Percentiles rank a stretch among this genome's conserved stretches.
These are phyloP conservation scores for Anableps anableps DNA, from an alignment of 2,797 vertebrate genomes.

Conservation along the genomic window DNA sequence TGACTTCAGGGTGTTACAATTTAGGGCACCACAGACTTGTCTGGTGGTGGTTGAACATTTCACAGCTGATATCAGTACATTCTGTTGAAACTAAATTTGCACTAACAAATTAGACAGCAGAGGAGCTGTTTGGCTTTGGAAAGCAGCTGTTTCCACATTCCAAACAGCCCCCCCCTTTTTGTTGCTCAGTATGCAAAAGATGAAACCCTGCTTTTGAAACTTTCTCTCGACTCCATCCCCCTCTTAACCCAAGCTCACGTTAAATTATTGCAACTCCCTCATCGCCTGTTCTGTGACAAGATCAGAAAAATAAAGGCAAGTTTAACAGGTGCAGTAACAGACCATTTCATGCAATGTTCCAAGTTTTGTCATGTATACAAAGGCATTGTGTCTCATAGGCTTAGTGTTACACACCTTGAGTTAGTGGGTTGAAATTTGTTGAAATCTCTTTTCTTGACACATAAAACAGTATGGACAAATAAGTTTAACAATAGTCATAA, in stretches of 20 bases:
- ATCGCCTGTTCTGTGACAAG: slow-evolving; percentile 58
- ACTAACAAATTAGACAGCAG: slow-evolving; percentile 68
- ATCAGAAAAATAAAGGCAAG: slow-evolving; percentile 77
- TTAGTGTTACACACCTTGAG: slow-evolving; percentile 62
- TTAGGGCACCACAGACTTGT: slow-evolving; percentile 47
- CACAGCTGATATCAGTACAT: slow-evolving; percentile 67
- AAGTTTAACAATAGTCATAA: slow-evolving; percentile 34
- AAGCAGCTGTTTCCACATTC: slow-evolving; percentile 37
- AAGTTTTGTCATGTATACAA: slow-evolving; percentile 75
- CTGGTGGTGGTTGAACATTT: slow-evolving; percentile 51
- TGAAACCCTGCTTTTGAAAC: slow-evolving; percentile 45
- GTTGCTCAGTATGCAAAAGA: slow-evolving; percentile 57
- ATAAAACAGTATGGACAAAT: slow-evolving; percentile 50
- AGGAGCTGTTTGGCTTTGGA: slow-evolving; percentile 54
- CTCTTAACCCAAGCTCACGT: slow-evolving; percentile 21
- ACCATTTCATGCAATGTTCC: slow-evolving; percentile 79
- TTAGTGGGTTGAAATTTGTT: slow-evolving; percentile 52
- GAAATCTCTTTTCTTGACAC: slow-evolving; percentile 57
- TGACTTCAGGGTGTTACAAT: slow-evolving; percentile 53
- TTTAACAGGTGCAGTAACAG: slow-evolving; percentile 78
- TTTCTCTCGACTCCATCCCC: slow-evolving; percentile 30
- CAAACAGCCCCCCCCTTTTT: slow-evolving; percentile 7
- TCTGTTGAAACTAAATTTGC: slow-evolving; percentile 68
- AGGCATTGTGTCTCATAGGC: slow-evolving; percentile 68
- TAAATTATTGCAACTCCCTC: slow-evolving; percentile 71